Evolutionary conservation across 2,888 invertebrate genomes (phyloP).

Genomic region (Apocheima hispidaria): DNA sequence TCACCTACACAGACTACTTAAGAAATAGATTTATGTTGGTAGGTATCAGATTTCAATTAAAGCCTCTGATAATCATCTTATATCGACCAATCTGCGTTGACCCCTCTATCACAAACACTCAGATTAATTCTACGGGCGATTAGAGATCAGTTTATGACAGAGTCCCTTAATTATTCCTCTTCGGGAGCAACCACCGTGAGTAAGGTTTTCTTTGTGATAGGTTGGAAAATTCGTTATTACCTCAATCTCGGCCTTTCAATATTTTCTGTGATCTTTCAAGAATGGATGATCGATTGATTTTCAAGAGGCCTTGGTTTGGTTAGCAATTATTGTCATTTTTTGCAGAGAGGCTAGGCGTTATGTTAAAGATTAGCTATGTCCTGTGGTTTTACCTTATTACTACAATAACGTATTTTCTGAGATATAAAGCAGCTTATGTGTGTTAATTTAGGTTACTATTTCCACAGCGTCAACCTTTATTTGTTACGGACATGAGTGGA

Average conservation of each 20-base stretch:
- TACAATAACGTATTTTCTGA: neutral
- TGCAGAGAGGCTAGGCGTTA: too few species aligned
- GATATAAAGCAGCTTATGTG: too few species aligned
- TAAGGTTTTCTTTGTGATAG: constrained; percentile 50
- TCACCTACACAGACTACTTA: constrained; percentile 48
- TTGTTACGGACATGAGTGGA: too few species aligned
- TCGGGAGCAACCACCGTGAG: constrained; percentile 56
- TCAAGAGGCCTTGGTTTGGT: constrained; percentile 6
- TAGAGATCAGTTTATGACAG: constrained; percentile 19
- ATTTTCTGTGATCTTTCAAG: constrained; percentile 28
- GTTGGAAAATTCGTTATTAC: constrained; percentile 29
- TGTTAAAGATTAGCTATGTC: neutral
- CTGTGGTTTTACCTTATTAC: neutral
- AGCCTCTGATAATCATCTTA: constrained; percentile 36
- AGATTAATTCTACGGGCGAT: neutral
- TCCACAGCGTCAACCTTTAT: too few species aligned
- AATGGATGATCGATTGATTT: constrained; percentile 21
- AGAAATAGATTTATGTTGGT: constrained; percentile 48
- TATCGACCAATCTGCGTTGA: constrained; percentile 21
- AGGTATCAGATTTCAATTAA: constrained; percentile 70
- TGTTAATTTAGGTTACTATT: too few species aligned
- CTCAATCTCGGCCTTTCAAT: constrained; percentile 31
- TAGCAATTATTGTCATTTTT: neutral
- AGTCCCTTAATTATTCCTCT: constrained; percentile 50
- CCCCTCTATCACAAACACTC: constrained; percentile 1